A percentile compares a stretch with the other conserved stretches of the same genome.
Conservation (phyloP, 2,888 invertebrate species). For the Sericinus montela region DNA sequence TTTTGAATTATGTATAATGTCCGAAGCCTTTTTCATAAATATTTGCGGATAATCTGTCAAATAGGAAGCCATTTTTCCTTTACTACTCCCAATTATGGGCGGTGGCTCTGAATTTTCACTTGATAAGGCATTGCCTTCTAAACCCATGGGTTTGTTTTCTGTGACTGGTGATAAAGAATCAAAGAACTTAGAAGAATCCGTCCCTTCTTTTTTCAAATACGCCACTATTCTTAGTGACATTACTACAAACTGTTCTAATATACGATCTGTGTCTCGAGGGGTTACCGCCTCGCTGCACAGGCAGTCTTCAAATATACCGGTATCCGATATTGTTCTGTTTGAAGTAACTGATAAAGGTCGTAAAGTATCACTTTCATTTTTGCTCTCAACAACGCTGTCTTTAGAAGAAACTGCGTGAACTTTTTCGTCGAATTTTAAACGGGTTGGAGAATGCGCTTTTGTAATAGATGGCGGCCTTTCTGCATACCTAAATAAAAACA, state of each 20-base stretch:
- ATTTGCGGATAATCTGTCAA: conserved; percentile 64
- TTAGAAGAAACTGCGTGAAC: conserved; percentile 28
- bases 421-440: conserved; percentile 13
- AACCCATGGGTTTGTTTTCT: conserved; percentile 19
- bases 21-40: conserved; percentile 55
- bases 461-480: conserved; percentile 28
- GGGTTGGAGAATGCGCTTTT: conserved; percentile 3
- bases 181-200: conserved; percentile 28
- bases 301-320: conserved; percentile 56
- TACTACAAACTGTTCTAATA: conserved; percentile 62
- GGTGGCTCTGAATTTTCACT: conserved; percentile 49
- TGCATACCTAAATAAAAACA: conserved; percentile 36
- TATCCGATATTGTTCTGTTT: conserved; percentile 38
- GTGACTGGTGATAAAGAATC: conserved; percentile 25
- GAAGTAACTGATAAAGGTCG: conserved; percentile 34
- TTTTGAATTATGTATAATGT: conserved; percentile 27
- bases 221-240: conserved; percentile 59
- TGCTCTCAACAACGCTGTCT: conserved; percentile 33
- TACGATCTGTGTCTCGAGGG: conserved; percentile 61
- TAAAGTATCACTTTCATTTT: conserved; percentile 28
- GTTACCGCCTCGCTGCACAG: conserved; percentile 51
- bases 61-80: conserved; percentile 51
- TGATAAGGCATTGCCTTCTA: conserved; percentile 26
- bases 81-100: conserved; percentile 45
- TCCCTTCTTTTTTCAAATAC: conserved; percentile 43